Conservation (phyloP, 1,140 invertebrate genomes). For the Conus ventricosus region DNA sequence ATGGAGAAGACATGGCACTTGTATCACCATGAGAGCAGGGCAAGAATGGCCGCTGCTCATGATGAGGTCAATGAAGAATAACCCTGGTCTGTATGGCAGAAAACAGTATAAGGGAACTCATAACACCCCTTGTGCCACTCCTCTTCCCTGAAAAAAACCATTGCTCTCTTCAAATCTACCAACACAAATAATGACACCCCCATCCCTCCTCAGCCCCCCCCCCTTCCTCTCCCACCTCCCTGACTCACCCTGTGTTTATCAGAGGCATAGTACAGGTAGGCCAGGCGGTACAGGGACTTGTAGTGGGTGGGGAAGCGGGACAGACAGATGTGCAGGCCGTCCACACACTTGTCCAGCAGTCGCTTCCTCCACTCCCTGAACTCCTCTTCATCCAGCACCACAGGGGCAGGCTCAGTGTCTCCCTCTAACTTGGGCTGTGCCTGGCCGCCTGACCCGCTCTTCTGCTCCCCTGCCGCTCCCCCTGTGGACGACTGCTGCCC, state of each 20-base stretch:
- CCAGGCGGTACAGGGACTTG: conserved; percentile 91
- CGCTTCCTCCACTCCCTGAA: conserved; percentile 57
- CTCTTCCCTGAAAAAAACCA: no score
- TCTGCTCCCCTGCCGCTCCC: not conserved
- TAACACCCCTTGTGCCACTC: no score
- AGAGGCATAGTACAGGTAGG: conserved; percentile 88
- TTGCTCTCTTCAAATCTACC: no score
- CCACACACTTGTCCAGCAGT: conserved; percentile 79
- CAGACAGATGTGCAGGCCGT: conserved; percentile 88
- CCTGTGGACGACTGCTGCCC: not conserved
- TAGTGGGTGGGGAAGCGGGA: conserved; percentile 92
- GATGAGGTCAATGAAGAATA: no score
- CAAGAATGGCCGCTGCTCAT: no score
- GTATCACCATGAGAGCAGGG: no score
- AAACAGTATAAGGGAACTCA: no score
- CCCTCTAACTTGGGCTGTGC: not conserved
- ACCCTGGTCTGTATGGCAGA: no score
- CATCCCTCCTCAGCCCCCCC: no score
- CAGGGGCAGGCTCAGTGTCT: not conserved
- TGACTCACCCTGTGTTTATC: conserved; percentile 62
- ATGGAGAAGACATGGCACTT: no score
- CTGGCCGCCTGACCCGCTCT: not conserved
- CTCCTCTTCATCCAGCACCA: conserved; percentile 26
- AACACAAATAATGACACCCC: no score
- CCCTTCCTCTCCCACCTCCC: no score